A percentile compares a stretch with the other conserved stretches of the same genome.
Evolutionary conservation across 2,888 invertebrate genomes (phyloP).

Genomic region (Hyposoter dolosus): DNA sequence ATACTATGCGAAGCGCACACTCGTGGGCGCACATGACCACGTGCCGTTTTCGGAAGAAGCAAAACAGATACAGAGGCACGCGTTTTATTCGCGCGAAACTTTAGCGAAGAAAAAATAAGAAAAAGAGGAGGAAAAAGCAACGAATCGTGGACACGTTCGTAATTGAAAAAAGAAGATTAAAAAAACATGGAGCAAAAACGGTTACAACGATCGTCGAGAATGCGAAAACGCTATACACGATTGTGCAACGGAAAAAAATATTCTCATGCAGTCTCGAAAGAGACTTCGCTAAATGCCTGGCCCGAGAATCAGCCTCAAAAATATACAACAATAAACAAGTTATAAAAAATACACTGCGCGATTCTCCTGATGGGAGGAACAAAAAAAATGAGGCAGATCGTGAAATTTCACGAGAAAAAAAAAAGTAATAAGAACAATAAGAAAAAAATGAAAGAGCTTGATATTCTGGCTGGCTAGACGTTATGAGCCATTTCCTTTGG

Average conservation of each 20-base stretch:
- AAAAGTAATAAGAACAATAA: conserved; percentile 26
- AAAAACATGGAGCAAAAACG: not conserved
- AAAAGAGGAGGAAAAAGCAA: conserved; percentile 13
- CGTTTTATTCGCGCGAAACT: conserved; percentile 14
- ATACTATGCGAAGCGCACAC: not conserved
- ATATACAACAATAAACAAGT: not conserved
- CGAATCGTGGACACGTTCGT: not conserved
- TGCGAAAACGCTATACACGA: conserved; percentile 17
- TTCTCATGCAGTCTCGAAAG: not conserved
- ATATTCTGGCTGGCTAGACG: conserved; percentile 39
- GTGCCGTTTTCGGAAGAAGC: conserved; percentile 59
- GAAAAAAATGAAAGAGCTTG: conserved; percentile 14
- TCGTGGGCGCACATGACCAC: conserved; percentile 25
- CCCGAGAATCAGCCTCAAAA: not conserved
- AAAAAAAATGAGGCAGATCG: conserved; percentile 3
- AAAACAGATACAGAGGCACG: conserved; percentile 20
- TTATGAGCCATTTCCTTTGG: conserved; percentile 60
- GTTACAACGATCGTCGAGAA: conserved; percentile 20
- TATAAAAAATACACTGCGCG: not conserved
- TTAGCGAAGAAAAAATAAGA: conserved; percentile 15
- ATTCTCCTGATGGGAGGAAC: not conserved
- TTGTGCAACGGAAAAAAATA: conserved; percentile 25
- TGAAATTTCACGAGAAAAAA: not conserved
- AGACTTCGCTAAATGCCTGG: conserved; percentile 9
- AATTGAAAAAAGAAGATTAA: conserved; percentile 26